Evolutionary conservation across 2,113 vertebrate genomes (phyloP).

Genomic region (Oncorhynchus nerka): DNA sequence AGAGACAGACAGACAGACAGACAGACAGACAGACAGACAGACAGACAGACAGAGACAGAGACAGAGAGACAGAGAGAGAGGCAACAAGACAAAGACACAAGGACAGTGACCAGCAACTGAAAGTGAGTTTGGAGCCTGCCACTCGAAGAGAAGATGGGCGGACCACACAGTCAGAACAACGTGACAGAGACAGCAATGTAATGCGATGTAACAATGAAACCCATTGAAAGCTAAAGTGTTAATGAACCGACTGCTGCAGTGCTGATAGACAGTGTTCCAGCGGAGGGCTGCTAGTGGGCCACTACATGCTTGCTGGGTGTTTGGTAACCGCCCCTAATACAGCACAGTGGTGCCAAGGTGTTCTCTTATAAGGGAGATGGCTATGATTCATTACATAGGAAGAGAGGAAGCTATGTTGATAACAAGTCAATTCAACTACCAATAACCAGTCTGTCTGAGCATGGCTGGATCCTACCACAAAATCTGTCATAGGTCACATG

Average conservation of each 20-base stretch:
- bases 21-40: conserved; percentile 13
- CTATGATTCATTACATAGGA: not conserved
- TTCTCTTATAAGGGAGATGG: not conserved
- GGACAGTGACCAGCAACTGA: conserved; percentile 62
- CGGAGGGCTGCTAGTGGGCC: no score
- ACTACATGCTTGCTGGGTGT: not conserved
- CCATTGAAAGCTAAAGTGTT: not conserved
- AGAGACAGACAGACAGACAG: conserved; percentile 1
- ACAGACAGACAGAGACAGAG: not conserved
- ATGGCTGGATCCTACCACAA: conserved; percentile 4
- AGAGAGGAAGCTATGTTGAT: not conserved
- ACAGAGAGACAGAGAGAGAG: not conserved
- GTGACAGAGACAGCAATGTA: not conserved
- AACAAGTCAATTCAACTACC: no score
- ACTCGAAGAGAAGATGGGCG: conserved; percentile 15
- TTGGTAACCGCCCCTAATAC: not conserved
- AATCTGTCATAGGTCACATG: conserved; percentile 17
- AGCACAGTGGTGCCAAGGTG: not conserved
- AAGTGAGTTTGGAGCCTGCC: conserved; percentile 55
- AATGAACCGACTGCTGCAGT: no score
- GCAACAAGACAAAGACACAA: conserved; percentile 42
- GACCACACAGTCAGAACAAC: no score
- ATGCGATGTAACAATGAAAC: not conserved
- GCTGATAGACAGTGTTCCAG: no score
- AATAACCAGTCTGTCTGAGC: conserved; percentile 5